Percentiles rank a stretch among this genome's conserved stretches.
Conservation (phyloP, 2,888 invertebrate genomes). For the Limenitis camilla region DNA sequence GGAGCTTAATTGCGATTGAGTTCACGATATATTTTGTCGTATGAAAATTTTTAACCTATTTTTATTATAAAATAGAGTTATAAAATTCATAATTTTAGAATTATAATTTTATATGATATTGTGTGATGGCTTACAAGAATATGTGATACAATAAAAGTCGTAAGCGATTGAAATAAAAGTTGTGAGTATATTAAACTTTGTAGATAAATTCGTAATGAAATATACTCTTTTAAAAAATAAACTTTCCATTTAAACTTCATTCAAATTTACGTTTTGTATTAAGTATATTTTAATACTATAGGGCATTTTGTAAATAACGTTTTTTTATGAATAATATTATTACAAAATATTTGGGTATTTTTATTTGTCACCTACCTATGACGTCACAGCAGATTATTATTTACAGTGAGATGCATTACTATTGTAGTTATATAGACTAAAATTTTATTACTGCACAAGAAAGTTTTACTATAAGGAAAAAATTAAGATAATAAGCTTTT, state of each 20-base stretch:
- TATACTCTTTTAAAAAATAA: too few species aligned
- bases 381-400: too few species aligned
- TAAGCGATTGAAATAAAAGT: slow-evolving; percentile 8
- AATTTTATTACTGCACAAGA: too few species aligned
- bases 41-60: slow-evolving; percentile 12
- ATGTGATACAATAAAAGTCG: slow-evolving; percentile 17
- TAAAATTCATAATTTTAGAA: slow-evolving; percentile 3
- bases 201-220: background rate
- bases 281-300: slow-evolving; percentile 2
- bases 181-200: slow-evolving; percentile 1
- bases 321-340: slow-evolving; percentile 18
- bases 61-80: slow-evolving; percentile 16
- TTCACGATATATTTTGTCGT: background rate
- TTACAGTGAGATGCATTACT: too few species aligned
- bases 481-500: too few species aligned
- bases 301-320: slow-evolving; percentile 26
- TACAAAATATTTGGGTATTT: background rate
- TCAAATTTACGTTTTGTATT: too few species aligned
- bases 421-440: too few species aligned
- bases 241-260: too few species aligned
- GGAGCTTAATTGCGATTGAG: too few species aligned
- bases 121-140: slow-evolving; percentile 8
- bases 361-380: background rate
- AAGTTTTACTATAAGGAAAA: too few species aligned
- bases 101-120: background rate